Percentiles rank a stretch among this genome's conserved stretches.
phyloP scores from a whole-genome alignment of 2,888 invertebrate species.

The Callyntrura guangdongensis region DNA sequence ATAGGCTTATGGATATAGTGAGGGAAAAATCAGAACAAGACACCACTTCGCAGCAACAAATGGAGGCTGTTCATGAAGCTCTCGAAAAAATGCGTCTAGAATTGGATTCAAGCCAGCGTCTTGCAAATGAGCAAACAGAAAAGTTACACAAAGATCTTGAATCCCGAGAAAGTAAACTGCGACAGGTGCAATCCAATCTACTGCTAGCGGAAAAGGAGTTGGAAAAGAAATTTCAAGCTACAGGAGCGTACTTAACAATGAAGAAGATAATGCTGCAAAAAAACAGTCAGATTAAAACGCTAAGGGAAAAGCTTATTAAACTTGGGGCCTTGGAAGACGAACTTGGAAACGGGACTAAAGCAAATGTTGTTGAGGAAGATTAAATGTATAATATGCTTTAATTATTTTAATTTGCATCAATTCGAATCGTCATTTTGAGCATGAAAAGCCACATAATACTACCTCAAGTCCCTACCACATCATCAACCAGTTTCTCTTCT shows the following conservation, averaged over 20 bases:
- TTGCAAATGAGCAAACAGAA: conserved; percentile 85
- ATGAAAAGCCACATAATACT: too few relatives aligned
- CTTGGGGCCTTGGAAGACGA: conserved; percentile 75
- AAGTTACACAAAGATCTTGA: conserved; percentile 85
- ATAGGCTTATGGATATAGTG: conserved; percentile 81
- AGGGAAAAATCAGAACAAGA: conserved; percentile 74
- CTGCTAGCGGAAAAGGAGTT: conserved; percentile 88
- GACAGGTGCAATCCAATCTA: conserved; percentile 86
- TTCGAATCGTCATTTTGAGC: too few relatives aligned
- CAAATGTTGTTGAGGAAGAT: conserved; percentile 62
- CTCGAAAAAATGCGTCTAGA: conserved; percentile 85
- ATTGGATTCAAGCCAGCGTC: conserved; percentile 74
- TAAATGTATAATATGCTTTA: background rate
- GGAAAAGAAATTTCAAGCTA: conserved; percentile 88
- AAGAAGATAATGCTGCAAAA: conserved; percentile 88
- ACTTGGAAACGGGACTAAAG: conserved; percentile 37
- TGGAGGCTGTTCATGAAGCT: conserved; percentile 81
- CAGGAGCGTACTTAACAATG: conserved; percentile 88
- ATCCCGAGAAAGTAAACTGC: conserved; percentile 82
- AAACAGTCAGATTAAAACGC: conserved; percentile 87
- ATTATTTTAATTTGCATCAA: too few relatives aligned
- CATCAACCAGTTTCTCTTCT: too few relatives aligned
- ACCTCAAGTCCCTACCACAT: too few relatives aligned
- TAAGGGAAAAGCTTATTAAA: conserved; percentile 85
- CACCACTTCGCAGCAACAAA: conserved; percentile 77